Evolutionary conservation across 2,113 vertebrate genomes (phyloP), one percentile per base, ranked within the genome.

Genomic region (Picathartes gymnocephalus): DNA sequence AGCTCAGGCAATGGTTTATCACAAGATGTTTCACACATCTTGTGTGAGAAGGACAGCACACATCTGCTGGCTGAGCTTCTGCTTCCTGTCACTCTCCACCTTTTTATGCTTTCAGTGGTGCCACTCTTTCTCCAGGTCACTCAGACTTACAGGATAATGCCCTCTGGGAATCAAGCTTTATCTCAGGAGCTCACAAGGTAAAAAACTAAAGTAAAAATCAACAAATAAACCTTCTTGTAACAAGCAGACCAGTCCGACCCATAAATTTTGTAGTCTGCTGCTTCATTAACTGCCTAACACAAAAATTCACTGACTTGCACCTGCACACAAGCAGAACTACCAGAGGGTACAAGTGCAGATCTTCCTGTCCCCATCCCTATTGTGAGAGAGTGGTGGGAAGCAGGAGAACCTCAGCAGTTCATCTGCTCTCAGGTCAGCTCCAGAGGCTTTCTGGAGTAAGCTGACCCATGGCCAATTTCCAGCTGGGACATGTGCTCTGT

Each of bases 321-420:
- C 31, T 13, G 2, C 2, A 3, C 25, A 17, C 16, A 79, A 66
- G 35, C 56, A 70, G 40, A 70, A 37, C 12, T 65, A 35, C 21
- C 12, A 45, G 68, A 56, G 8, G 4, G 8, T 24, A 9, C 3
- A 7, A 92, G 12, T 7, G 40, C 0, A 0, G 40, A 50, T 45
- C 30, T 23, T 66, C 30, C 73, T 61, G 45, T 51, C 35, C n/a
- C 39, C 14, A 22, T 47, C 25, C 27, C 39, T 6, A 11, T 42
- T 3, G 2, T 12, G n/a, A 48, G 2, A 1, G 1, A 5, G 40
- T 4, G 8, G 42, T 27, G 57, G 37, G 37, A 65, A 80, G 61
- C 33, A n/a, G 51, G 22, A 76, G 68, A 84, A 33, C 33, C 28
- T 50, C 51, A 50, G 51, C 51, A 66, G 31, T 57, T 25, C 15